phyloP scores from a whole-genome alignment of 1,140 invertebrate species.

The Cardiocondyla obscurior region DNA sequence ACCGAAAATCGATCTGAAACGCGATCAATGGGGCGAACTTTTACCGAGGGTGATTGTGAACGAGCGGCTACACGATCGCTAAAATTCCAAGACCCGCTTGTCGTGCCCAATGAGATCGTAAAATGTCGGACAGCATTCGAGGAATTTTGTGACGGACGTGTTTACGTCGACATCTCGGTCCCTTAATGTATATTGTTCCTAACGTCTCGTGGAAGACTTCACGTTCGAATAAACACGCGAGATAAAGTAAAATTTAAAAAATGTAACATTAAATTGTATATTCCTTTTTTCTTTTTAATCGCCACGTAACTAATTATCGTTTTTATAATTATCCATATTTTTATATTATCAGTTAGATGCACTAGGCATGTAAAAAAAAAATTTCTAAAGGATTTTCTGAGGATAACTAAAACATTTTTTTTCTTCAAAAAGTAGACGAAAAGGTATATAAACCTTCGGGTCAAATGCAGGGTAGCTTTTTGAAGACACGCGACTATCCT shows the following conservation, averaged over 20 bases:
- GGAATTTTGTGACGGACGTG: conserved; percentile 45
- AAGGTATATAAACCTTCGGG: not conserved
- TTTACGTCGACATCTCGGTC: conserved; percentile 28
- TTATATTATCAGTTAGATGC: not conserved
- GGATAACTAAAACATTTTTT: not conserved
- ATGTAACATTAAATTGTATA: conserved; percentile 1
- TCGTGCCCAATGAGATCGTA: conserved; percentile 22
- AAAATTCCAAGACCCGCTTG: conserved; percentile 50
- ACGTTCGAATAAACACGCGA: not conserved
- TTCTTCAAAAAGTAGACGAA: not conserved
- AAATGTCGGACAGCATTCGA: conserved; percentile 43
- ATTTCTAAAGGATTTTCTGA: not conserved
- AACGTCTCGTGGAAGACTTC: conserved; percentile 35
- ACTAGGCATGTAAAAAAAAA: too few relatives aligned
- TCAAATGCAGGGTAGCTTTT: not conserved
- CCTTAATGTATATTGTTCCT: not conserved
- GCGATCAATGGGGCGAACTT: conserved; percentile 12
- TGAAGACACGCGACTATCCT: conserved; percentile 70
- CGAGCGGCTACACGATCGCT: conserved; percentile 14
- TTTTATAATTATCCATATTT: not conserved
- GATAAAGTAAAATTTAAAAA: conserved; percentile 14
- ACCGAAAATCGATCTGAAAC: conserved; percentile 27
- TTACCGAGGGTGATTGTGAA: conserved; percentile 42
- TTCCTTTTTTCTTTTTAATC: conserved; percentile 28
- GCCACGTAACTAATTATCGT: not conserved